Evolutionary conservation across 2,113 vertebrate genomes (phyloP).

Genomic region (Poecilia latipinna): DNA sequence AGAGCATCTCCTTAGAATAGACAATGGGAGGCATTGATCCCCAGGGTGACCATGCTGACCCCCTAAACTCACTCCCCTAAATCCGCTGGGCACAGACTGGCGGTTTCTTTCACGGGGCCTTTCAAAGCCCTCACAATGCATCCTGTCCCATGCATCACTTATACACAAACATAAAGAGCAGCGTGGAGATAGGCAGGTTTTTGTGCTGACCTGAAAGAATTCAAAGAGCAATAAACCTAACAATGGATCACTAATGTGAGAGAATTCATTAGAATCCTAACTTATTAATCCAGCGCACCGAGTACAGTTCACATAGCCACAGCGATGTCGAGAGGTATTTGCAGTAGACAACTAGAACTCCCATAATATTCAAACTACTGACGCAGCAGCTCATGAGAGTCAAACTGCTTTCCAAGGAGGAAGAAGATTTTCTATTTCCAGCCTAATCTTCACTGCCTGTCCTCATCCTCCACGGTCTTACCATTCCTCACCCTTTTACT

Average conservation of each 20-base stretch:
- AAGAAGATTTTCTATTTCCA: slow-evolving; percentile 68
- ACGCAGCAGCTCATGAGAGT: slow-evolving; percentile 23
- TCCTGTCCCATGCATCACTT: slow-evolving; percentile 72
- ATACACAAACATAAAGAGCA: slow-evolving; percentile 37
- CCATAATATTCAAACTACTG: background rate
- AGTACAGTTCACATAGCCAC: background rate
- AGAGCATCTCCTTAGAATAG: slow-evolving; percentile 91
- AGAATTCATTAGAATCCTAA: background rate
- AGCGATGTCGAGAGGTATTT: background rate
- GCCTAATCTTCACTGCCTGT: slow-evolving; percentile 34
- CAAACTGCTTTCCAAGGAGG: slow-evolving; percentile 20
- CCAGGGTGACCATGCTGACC: slow-evolving; percentile 91
- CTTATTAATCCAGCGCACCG: background rate
- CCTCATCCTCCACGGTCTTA: slow-evolving; percentile 48
- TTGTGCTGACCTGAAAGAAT: slow-evolving; percentile 10
- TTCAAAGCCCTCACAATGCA: slow-evolving; percentile 90
- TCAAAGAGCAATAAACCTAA: slow-evolving; percentile 11
- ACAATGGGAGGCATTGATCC: slow-evolving; percentile 96
- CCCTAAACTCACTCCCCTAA: slow-evolving; percentile 93
- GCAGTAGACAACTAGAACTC: slow-evolving; percentile 10
- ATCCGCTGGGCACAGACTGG: slow-evolving; percentile 87
- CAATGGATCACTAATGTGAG: background rate
- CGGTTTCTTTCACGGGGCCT: slow-evolving; percentile 84
- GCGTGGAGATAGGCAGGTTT: slow-evolving; percentile 39
- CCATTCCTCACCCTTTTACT: slow-evolving; percentile 60